phyloP scores from a whole-genome alignment of 2,888 invertebrate species.

The Euclidia mi region DNA sequence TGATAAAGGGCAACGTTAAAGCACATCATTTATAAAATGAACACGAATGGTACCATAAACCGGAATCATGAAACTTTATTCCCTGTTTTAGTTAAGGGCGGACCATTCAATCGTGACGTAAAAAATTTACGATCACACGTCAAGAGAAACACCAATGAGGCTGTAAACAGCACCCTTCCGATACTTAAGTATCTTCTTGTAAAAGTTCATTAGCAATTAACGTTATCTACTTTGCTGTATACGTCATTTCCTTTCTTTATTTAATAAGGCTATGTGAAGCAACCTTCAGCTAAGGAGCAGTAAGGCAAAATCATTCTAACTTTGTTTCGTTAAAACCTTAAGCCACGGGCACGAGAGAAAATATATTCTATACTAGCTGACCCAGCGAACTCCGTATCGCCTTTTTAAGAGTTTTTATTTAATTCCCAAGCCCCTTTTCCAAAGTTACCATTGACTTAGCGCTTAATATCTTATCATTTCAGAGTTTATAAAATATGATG shows the following conservation, averaged over 20 bases:
- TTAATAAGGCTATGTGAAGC: conserved; percentile 35
- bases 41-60: conserved; percentile 86
- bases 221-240: conserved; percentile 66
- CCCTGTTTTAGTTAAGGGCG: conserved; percentile 88
- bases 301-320: conserved; percentile 47
- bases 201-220: conserved; percentile 86
- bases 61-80: conserved; percentile 88
- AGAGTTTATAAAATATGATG: no score
- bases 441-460: no score
- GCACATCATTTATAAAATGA: conserved; percentile 87
- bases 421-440: no score
- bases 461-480: no score
- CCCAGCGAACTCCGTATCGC: no score
- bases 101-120: conserved; percentile 87
- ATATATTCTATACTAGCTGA: conserved; percentile 59
- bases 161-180: conserved; percentile 83
- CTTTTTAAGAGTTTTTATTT: no score
- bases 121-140: conserved; percentile 88
- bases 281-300: conserved; percentile 24
- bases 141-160: conserved; percentile 89
- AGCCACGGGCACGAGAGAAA: conserved; percentile 49
- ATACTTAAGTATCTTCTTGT: conserved; percentile 80
- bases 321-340: conserved; percentile 58
- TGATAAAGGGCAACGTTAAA: conserved; percentile 71
- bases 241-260: conserved; percentile 55